phyloP scores from a whole-genome alignment of 1,140 invertebrate species.

The Meloidogyne chitwoodi region DNA sequence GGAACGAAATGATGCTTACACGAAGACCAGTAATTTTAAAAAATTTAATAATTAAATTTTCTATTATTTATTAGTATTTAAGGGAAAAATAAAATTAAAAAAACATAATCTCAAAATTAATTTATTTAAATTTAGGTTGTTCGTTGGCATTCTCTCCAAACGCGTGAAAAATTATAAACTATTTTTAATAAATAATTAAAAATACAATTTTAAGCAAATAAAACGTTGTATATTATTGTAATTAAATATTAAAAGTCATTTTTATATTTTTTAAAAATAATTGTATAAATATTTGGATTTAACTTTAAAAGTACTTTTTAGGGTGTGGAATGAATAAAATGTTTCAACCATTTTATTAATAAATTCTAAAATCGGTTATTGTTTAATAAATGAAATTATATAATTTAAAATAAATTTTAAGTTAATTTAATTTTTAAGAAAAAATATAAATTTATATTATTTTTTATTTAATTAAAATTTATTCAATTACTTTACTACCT shows the following conservation, averaged over 20 bases:
- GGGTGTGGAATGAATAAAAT: no score
- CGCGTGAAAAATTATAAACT: constrained; percentile 11
- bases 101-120: constrained; percentile 6
- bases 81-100: constrained; percentile 27
- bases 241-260: background rate
- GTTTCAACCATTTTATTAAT: no score
- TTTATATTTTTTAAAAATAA: background rate
- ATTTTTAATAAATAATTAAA: background rate
- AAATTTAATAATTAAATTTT: constrained; percentile 7
- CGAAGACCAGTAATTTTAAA: constrained; percentile 42
- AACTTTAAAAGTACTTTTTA: no score
- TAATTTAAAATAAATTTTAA: background rate
- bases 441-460: no score
- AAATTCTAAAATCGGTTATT: background rate
- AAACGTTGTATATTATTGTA: background rate
- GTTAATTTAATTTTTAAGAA: background rate
- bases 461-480: no score
- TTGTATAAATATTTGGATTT: no score
- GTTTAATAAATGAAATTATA: background rate
- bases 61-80: constrained; percentile 9
- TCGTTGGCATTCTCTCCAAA: constrained; percentile 39
- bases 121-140: constrained; percentile 17
- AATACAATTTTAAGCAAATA: background rate
- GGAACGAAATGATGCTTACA: constrained; percentile 58
- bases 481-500: no score